phyloP scores from a whole-genome alignment of 2,797 vertebrate genomes.

The Sebastes flavidus region DNA sequence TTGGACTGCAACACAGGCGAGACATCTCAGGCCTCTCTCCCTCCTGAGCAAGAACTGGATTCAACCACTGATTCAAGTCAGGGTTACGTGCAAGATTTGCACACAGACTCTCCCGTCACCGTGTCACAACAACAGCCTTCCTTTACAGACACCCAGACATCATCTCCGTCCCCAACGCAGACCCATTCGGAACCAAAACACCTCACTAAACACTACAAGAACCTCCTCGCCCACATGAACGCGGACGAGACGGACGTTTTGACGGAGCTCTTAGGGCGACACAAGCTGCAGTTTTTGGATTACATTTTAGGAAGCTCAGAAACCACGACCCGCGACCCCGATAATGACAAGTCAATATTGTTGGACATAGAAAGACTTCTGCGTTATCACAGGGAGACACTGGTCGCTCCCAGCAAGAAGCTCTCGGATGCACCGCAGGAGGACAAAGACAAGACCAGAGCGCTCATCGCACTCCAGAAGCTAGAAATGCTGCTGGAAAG shows the following conservation, averaged over 20 bases:
- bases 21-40: neutral
- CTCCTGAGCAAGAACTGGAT: slow-evolving; percentile 22
- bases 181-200: neutral
- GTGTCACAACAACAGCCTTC: slow-evolving; percentile 5
- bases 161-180: neutral
- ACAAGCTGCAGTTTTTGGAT: slow-evolving; percentile 79
- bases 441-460: slow-evolving; percentile 47
- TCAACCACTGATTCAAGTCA: neutral
- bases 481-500: slow-evolving; percentile 75
- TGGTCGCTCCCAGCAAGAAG: slow-evolving; percentile 36
- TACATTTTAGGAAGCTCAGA: slow-evolving; percentile 58
- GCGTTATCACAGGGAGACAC: slow-evolving; percentile 56
- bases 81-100: neutral
- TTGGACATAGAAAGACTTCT: slow-evolving; percentile 74
- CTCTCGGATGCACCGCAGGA: slow-evolving; percentile 40
- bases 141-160: neutral
- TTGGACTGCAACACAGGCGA: neutral
- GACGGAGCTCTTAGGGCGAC: slow-evolving; percentile 66
- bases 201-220: slow-evolving; percentile 56
- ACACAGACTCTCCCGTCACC: neutral
- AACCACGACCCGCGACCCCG: slow-evolving; percentile 17
- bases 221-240: slow-evolving; percentile 61
- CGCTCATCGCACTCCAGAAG: slow-evolving; percentile 70
- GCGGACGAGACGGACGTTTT: slow-evolving; percentile 46
- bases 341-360: slow-evolving; percentile 67